Conservation (phyloP, 2,113 vertebrate species). For the Thunnus thynnus region DNA sequence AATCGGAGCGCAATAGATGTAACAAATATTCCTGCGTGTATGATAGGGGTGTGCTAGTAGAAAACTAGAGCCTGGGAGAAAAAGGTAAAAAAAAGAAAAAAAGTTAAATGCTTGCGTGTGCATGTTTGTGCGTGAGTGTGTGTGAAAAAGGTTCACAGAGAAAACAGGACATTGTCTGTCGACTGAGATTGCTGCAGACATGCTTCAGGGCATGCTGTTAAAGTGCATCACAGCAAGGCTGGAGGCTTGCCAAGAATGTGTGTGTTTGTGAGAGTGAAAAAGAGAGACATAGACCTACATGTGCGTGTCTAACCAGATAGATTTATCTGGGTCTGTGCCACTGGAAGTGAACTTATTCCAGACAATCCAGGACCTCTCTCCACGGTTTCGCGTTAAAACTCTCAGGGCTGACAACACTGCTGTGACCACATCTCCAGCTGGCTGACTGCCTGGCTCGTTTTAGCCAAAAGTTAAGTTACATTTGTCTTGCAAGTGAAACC, state of each 20-base stretch:
- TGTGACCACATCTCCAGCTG: constrained; percentile 34
- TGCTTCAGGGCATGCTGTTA: constrained; percentile 57
- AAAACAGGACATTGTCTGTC: constrained; percentile 51
- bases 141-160: constrained; percentile 31
- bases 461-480: constrained; percentile 21
- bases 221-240: constrained; percentile 57
- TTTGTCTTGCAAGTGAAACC: constrained; percentile 15
- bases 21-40: background rate
- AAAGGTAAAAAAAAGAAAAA: background rate
- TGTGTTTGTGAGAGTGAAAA: constrained; percentile 10
- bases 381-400: constrained; percentile 26
- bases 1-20: constrained; percentile 6
- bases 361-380: constrained; percentile 38
- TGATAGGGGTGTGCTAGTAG: constrained; percentile 12
- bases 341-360: constrained; percentile 52
- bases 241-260: constrained; percentile 59
- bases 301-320: constrained; percentile 33
- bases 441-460: constrained; percentile 33
- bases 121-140: constrained; percentile 9
- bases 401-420: constrained; percentile 35
- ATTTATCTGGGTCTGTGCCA: constrained; percentile 41
- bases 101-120: constrained; percentile 15
- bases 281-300: constrained; percentile 36
- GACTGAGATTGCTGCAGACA: constrained; percentile 59
- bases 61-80: background rate